phyloP scores from a whole-genome alignment of 2,888 invertebrate species.

The Xylota sylvarum region DNA sequence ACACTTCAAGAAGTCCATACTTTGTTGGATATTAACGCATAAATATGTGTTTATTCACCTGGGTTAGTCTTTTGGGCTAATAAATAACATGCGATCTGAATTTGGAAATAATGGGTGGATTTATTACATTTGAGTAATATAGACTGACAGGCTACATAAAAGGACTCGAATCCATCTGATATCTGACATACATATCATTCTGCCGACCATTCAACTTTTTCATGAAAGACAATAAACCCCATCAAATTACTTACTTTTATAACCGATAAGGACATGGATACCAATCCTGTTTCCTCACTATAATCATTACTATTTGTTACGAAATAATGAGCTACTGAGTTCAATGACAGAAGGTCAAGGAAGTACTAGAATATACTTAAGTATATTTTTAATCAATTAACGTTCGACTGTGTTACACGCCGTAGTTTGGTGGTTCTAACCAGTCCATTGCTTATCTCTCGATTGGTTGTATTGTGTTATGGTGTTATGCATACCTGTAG shows the following conservation, averaged over 20 bases:
- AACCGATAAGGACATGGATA: too few relatives aligned
- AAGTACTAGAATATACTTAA: too few relatives aligned
- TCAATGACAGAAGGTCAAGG: too few relatives aligned
- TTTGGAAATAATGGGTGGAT: background rate
- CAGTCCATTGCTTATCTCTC: too few relatives aligned
- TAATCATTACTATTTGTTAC: too few relatives aligned
- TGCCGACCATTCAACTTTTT: background rate
- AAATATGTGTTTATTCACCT: slow-evolving; percentile 1
- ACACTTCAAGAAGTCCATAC: background rate
- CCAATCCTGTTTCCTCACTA: too few relatives aligned
- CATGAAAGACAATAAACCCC: background rate
- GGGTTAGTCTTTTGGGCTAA: background rate
- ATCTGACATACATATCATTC: background rate
- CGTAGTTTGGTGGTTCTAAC: too few relatives aligned
- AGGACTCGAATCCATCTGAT: background rate
- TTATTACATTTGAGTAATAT: slow-evolving; percentile 2
- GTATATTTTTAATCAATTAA: too few relatives aligned
- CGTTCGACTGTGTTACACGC: too few relatives aligned
- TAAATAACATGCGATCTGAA: background rate
- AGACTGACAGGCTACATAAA: background rate
- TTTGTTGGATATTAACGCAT: background rate
- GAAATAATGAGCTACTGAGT: too few relatives aligned
- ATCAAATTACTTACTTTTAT: background rate
- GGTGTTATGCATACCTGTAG: too few relatives aligned
- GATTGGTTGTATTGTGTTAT: too few relatives aligned